These are phyloP conservation scores for Parauchenoglanis punctatus DNA, from an alignment of 2,797 vertebrate genomes.

Conservation along the genomic window DNA sequence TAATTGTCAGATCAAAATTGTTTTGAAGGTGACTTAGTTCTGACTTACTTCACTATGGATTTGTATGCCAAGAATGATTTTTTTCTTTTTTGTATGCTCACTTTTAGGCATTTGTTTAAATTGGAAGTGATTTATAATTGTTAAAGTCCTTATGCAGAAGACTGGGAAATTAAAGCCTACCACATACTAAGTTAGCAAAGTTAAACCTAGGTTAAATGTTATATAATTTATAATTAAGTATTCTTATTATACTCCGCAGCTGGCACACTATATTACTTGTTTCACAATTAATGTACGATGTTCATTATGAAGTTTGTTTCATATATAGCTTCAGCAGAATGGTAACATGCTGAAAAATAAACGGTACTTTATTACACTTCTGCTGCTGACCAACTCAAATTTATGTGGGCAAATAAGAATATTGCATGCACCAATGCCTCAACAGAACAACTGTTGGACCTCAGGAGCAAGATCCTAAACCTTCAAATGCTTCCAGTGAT, in stretches of 20 bases:
- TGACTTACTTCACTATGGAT: neutral
- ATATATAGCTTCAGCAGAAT: neutral
- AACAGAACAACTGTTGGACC: neutral
- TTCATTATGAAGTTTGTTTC: neutral
- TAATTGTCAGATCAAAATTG: neutral
- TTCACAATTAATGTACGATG: neutral
- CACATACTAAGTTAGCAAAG: no score
- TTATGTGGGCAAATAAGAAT: neutral
- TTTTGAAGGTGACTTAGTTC: neutral
- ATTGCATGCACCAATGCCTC: neutral
- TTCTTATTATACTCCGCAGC: neutral
- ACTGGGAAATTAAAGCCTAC: neutral
- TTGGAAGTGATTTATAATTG: neutral
- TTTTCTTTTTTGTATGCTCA: neutral
- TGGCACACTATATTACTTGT: neutral
- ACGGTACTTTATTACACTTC: neutral
- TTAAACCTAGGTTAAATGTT: neutral
- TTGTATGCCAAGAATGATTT: neutral
- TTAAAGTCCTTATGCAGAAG: neutral
- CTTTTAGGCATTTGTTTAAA: neutral
- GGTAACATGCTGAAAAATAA: neutral
- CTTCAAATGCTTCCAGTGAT: neutral
- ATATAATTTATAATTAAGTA: neutral
- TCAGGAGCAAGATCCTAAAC: neutral
- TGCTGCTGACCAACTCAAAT: neutral